Base-by-base conservation (phyloP, 1,140 invertebrate species). In the Heliconius himera region DNA sequence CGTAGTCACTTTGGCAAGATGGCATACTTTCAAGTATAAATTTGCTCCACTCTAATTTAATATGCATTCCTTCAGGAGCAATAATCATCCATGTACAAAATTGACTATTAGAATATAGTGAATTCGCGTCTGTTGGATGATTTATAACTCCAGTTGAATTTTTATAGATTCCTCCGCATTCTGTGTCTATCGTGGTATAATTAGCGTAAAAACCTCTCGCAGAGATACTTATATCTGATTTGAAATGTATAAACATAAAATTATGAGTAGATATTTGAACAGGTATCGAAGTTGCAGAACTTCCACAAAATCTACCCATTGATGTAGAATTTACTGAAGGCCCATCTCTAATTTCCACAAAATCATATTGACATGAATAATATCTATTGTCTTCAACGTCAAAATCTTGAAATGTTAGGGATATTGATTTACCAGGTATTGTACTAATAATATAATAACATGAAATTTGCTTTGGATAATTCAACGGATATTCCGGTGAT, bases 61-160 rank as follows among this genome's bases (percentile, higher is more conserved):
- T 96, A 29, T 97, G 93, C 84, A 96, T 95, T 38, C 96, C 96
- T 13, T 95, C 88, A 1, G 96, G 96, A 8, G 97, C 98, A 80
- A 95, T 94, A 41, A 99, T 96, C 3, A 97, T 94, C 98, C 98
- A 99, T 18, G 91, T 95, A 90, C 98, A 99, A 16, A 94, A 93
- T 26, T 96, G 94, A 49, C 96, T 94, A 85, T 96, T 95, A 11
- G 93, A 94, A 87, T 98, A 98, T 29, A 26, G 75, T 16, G 79
- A 71, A 13, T 91, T 87, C 9, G 51, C 75, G 75, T 86, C 94
- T 36, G 86, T 83, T 33, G 96, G 96, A 74, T 96, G 91, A 8
- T 95, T 94, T 76, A 97, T 96, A 5, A 92, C 87, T 1, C 96
- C 96, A 1, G 92, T 90, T 16, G 92, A 83, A 16, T 94, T 90